Conservation (phyloP, 2,797 vertebrate species). For the Sphenopsis melanotis region DNA sequence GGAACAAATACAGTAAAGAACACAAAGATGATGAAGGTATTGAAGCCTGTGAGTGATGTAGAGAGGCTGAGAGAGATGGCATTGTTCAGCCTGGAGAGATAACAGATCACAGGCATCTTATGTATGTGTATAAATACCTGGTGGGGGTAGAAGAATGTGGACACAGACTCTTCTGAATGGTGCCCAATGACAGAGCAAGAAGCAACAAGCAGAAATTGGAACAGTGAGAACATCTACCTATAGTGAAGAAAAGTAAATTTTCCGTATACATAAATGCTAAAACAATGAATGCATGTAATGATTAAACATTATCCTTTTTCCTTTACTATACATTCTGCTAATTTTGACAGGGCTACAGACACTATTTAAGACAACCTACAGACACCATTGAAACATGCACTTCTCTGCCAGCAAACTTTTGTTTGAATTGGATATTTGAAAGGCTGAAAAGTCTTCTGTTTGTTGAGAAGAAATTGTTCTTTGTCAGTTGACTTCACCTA, state of each 20-base stretch:
- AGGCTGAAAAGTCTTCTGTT: not conserved
- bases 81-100: not conserved
- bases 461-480: not conserved
- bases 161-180: not conserved
- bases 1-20: not conserved
- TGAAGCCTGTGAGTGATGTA: not conserved
- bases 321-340: not conserved
- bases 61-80: not conserved
- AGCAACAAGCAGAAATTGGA: not conserved
- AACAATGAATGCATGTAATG: not conserved
- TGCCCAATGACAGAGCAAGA: not conserved
- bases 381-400: not conserved
- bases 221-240: not conserved
- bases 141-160: not conserved
- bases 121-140: not conserved
- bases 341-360: not conserved
- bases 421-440: not conserved
- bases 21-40: not conserved
- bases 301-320: not conserved
- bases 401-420: not conserved
- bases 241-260: not conserved
- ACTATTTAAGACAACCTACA: not conserved
- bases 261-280: not conserved
- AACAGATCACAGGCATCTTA: not conserved
- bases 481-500: conserved; percentile 1